Evolutionary conservation across 2,888 invertebrate genomes (phyloP).

Genomic region (Drosophila conformis): DNA sequence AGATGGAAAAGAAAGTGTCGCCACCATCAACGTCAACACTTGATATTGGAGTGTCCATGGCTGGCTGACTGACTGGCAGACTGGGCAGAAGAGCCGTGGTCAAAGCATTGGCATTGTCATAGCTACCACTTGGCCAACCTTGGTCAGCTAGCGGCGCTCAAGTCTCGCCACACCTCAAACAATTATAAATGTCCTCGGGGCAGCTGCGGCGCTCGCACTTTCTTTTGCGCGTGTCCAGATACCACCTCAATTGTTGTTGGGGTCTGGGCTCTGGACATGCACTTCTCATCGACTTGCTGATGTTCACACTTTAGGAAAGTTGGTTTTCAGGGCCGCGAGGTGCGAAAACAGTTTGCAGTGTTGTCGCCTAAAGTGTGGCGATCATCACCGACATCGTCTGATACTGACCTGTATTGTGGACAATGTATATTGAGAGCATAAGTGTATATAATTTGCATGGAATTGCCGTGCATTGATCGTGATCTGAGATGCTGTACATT

Average conservation of each 20-base stretch:
- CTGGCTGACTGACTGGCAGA: background rate
- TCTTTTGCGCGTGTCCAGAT: slow-evolving; percentile 77
- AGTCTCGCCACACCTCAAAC: slow-evolving; percentile 65
- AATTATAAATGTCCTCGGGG: slow-evolving; percentile 68
- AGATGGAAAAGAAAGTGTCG: slow-evolving; percentile 76
- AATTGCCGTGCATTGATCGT: slow-evolving; percentile 60
- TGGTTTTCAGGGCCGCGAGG: slow-evolving; percentile 75
- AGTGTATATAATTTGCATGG: slow-evolving; percentile 78
- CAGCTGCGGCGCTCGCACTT: slow-evolving; percentile 65
- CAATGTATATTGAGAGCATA: slow-evolving; percentile 48
- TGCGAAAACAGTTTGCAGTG: slow-evolving; percentile 71
- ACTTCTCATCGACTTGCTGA: slow-evolving; percentile 41
- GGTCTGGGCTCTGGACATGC: background rate
- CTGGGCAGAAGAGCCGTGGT: slow-evolving; percentile 1
- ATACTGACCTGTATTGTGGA: slow-evolving; percentile 47
- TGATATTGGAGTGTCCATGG: slow-evolving; percentile 18
- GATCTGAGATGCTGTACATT: slow-evolving; percentile 64
- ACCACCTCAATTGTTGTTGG: slow-evolving; percentile 8
- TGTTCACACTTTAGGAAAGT: slow-evolving; percentile 81
- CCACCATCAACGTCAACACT: slow-evolving; percentile 64
- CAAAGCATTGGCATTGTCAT: slow-evolving; percentile 55
- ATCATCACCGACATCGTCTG: slow-evolving; percentile 56
- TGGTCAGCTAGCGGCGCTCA: slow-evolving; percentile 49
- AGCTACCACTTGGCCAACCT: slow-evolving; percentile 42
- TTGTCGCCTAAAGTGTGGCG: slow-evolving; percentile 78